Evolutionary conservation across 2,113 vertebrate species (phyloP), one percentile per base, ranked within the genome.

Genomic region (Phainopepla nitens): DNA sequence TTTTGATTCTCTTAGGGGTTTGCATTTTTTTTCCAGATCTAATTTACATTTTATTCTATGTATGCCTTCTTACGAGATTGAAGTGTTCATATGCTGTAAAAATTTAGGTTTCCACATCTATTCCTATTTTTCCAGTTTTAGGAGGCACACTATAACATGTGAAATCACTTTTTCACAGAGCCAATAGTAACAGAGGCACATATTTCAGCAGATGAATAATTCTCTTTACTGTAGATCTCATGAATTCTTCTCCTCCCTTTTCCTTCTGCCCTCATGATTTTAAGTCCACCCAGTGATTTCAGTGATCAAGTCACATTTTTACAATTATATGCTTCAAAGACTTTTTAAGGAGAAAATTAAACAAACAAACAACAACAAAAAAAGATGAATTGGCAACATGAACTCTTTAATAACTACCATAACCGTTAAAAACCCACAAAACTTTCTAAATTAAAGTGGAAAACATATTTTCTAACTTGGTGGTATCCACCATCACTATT

Each of bases 131-230:
- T 93, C 78, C 80, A 42, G 41, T 95, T 96, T 96, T 83, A 78
- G 82, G 89, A 87, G 72, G 72, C 68, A 91, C 70, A 92, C 82
- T 90, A 82, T 88, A 87, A 87, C 69, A 92, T 81, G 73, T 87
- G 82, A 96, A 95, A 96, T 94, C 83, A 89, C 51, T 89, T 94
- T 95, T 94, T 87, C 15, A 28, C 45, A 87, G 82, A 94, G 88
- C 76, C 90, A 90, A 69, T 81, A 94, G 90, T 89, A 95, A 91
- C 69, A 89, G 66, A 95, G 45, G 60, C 92, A 82, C 88, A 89
- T 90, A 96, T 92, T 95, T 96, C 92, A 92, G 45, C 41, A 95
- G 88, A 96, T 95, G 93, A 97, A 94, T 96, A 96, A 97, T 96
- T 96, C 92, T 88, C 86, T 96, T 93, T 96, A 89, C 76, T 93